Percentiles rank a stretch among this genome's conserved stretches.
Evolutionary conservation across 2,888 invertebrate species (phyloP).

Genomic region (Anthrax anthrax): DNA sequence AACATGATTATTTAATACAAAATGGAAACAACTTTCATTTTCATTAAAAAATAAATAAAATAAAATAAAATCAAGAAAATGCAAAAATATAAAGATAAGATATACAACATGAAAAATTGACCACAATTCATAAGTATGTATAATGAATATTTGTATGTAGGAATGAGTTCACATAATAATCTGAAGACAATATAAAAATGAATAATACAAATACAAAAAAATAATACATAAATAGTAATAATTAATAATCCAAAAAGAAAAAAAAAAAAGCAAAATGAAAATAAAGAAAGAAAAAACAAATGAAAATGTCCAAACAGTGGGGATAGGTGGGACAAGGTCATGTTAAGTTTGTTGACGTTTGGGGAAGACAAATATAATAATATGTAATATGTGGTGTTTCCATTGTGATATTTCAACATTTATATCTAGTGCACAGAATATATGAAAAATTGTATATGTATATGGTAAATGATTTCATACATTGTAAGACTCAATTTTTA

Average conservation of each 20-base stretch:
- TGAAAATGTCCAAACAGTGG: background rate
- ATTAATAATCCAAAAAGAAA: background rate
- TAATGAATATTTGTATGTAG: too few species aligned
- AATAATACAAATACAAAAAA: too few species aligned
- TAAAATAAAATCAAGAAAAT: background rate
- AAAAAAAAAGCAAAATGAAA: background rate
- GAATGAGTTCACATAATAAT: too few species aligned
- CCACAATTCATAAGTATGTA: too few species aligned
- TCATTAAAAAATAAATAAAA: background rate
- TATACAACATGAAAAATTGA: background rate
- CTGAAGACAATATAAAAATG: too few species aligned
- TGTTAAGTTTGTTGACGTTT: slow-evolving; percentile 1
- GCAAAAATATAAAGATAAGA: background rate
- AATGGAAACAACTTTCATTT: background rate
- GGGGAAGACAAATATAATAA: background rate
- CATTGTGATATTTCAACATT: too few species aligned
- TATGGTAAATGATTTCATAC: too few species aligned
- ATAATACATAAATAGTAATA: too few species aligned
- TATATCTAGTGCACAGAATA: too few species aligned
- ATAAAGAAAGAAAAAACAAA: background rate
- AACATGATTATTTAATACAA: background rate
- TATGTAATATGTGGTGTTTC: background rate
- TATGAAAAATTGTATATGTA: too few species aligned
- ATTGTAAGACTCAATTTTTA: too few species aligned
- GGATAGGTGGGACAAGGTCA: slow-evolving; percentile 3